These are phyloP conservation scores for Sinohyriopsis cumingii DNA, from an alignment of 2,888 invertebrate species.

Conservation along the genomic window DNA sequence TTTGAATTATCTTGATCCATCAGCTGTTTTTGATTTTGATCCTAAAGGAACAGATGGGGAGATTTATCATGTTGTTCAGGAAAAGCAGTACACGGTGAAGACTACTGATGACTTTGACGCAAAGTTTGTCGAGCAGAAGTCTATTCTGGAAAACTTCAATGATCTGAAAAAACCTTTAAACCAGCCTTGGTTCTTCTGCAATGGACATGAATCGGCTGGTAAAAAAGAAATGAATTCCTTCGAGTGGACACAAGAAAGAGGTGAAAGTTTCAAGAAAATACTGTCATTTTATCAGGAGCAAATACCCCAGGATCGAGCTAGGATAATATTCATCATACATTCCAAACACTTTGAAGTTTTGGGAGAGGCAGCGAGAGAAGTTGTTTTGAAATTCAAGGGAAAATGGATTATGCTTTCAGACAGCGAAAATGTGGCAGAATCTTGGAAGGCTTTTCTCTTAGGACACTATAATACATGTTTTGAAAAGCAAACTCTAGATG, in stretches of 20 bases:
- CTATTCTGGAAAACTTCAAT: conserved; percentile 4
- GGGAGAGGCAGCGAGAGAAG: conserved; percentile 8
- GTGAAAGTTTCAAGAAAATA: conserved; percentile 11
- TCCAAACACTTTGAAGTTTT: conserved; percentile 5
- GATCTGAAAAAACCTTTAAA: conserved; percentile 4
- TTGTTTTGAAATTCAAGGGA: conserved; percentile 4
- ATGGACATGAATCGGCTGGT: conserved; percentile 1
- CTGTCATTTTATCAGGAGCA: conserved; percentile 10
- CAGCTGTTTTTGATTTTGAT: conserved; percentile 15
- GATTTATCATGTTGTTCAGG: conserved; percentile 1
- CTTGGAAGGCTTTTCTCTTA: conserved; percentile 1
- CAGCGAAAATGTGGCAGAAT: background rate
- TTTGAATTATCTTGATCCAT: conserved; percentile 4
- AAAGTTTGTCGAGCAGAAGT: conserved; percentile 2
- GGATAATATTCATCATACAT: conserved; percentile 7
- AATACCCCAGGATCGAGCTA: conserved; percentile 7
- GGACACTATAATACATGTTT: background rate
- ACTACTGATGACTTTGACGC: conserved; percentile 11
- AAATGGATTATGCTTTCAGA: conserved; percentile 10
- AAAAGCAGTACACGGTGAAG: conserved; percentile 2
- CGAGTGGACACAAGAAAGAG: conserved; percentile 6
- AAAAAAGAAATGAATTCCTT: background rate
- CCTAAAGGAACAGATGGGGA: background rate
- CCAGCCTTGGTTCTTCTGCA: conserved; percentile 19
- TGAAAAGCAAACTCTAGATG: conserved; percentile 1